phyloP scores from a whole-genome alignment of 2,113 vertebrate species.

The Ophthalmolycus amberensis region DNA sequence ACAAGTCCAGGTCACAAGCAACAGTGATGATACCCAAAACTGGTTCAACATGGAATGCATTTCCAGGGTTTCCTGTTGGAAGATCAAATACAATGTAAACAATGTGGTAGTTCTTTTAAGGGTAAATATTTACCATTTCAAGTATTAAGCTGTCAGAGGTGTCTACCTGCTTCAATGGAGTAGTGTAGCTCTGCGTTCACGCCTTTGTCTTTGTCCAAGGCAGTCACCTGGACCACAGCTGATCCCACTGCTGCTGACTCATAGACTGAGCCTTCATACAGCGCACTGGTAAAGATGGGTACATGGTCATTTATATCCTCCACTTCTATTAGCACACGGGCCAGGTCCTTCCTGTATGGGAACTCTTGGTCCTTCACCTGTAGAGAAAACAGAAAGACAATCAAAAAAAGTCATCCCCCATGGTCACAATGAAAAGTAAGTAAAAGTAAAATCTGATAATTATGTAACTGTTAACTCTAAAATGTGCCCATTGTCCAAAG shows the following conservation, averaged over 20 bases:
- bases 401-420: neutral
- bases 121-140: neutral
- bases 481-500: neutral
- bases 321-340: conserved; percentile 92
- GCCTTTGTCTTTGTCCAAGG: conserved; percentile 97
- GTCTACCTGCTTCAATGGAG: conserved; percentile 93
- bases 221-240: conserved; percentile 93
- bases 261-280: conserved; percentile 93
- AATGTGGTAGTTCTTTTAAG: neutral
- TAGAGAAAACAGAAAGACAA: conserved; percentile 40
- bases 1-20: conserved; percentile 91
- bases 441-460: neutral
- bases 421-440: neutral
- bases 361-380: conserved; percentile 99
- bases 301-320: conserved; percentile 96
- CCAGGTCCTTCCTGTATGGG: conserved; percentile 93
- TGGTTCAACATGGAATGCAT: conserved; percentile 93
- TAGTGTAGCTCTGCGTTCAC: conserved; percentile 94
- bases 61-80: conserved; percentile 90
- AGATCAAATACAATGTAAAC: conserved; percentile 39
- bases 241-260: conserved; percentile 97
- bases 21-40: conserved; percentile 93
- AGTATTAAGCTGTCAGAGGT: conserved; percentile 1
- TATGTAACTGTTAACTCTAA: neutral
- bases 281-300: conserved; percentile 91